These are phyloP conservation scores for Drosophila dives DNA, from an alignment of 2,888 invertebrate genomes.

Conservation along the genomic window DNA sequence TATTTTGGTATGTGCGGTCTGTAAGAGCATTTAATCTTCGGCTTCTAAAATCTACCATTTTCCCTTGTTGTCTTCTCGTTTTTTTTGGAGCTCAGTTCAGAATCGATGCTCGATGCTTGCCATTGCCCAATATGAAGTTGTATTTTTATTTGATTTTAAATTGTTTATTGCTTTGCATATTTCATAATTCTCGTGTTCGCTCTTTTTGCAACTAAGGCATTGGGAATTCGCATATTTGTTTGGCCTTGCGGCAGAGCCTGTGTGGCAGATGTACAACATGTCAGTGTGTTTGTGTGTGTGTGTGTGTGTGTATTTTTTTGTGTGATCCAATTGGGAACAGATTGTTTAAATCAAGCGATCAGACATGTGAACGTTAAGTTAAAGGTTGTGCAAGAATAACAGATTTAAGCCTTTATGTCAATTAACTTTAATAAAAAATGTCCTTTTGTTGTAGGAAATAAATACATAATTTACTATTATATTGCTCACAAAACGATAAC, in stretches of 20 bases:
- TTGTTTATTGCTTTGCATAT: constrained; percentile 80
- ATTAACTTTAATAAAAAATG: neutral
- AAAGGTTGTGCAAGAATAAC: constrained; percentile 10
- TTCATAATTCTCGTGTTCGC: constrained; percentile 64
- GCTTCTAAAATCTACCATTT: no score
- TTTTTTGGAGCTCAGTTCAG: constrained; percentile 46
- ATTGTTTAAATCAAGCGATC: constrained; percentile 52
- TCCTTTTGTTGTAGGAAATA: neutral
- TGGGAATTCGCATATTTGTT: constrained; percentile 31
- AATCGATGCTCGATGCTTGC: constrained; percentile 58
- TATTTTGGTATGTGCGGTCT: neutral
- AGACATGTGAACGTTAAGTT: constrained; percentile 5
- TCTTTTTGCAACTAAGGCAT: constrained; percentile 15
- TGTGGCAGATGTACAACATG: constrained; percentile 16
- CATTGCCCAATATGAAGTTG: constrained; percentile 76
- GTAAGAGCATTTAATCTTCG: neutral
- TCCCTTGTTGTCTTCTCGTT: constrained; percentile 14
- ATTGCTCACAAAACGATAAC: neutral
- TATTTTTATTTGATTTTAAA: constrained; percentile 79
- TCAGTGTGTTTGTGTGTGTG: neutral
- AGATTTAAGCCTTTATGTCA: neutral
- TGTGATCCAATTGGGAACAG: constrained; percentile 47
- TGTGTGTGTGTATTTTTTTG: constrained; percentile 10
- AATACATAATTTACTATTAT: neutral
- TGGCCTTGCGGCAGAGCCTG: constrained; percentile 47